phyloP scores from a whole-genome alignment of 2,797 vertebrate species.

The Rhinichthys osculus region DNA sequence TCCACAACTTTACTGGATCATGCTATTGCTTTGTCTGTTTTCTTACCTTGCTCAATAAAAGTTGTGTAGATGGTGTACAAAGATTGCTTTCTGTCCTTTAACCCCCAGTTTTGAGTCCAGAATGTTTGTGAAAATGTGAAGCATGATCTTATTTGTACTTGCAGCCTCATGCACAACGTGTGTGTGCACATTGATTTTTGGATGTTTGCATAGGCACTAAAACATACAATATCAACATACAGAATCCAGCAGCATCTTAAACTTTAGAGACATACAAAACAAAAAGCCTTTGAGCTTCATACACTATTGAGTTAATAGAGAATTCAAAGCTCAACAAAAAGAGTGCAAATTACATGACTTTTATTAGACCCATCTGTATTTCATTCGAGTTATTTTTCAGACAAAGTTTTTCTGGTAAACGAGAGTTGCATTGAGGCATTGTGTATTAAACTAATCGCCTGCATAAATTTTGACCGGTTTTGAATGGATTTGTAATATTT shows the following conservation, averaged over 20 bases:
- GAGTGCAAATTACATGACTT: neutral
- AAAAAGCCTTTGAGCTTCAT: neutral
- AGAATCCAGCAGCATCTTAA: neutral
- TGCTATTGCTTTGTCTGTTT: constrained; percentile 57
- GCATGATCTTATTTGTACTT: neutral
- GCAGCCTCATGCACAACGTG: neutral
- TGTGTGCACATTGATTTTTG: neutral
- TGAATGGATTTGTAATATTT: neutral
- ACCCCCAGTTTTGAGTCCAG: neutral
- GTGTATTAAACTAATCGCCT: neutral
- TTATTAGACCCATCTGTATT: neutral
- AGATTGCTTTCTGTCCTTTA: constrained; percentile 29
- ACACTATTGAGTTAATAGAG: neutral
- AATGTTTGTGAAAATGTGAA: neutral
- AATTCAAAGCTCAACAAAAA: neutral
- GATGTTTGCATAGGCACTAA: neutral
- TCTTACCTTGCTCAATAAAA: constrained; percentile 62
- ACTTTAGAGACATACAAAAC: too few species aligned
- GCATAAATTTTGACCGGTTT: neutral
- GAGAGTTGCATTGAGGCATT: neutral
- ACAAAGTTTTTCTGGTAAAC: neutral
- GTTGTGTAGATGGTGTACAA: constrained; percentile 48
- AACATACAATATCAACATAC: neutral
- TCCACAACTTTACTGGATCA: constrained; percentile 46
- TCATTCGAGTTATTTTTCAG: neutral